These are phyloP conservation scores for Amiota minor DNA, from an alignment of 2,888 invertebrate species.

Conservation along the genomic window DNA sequence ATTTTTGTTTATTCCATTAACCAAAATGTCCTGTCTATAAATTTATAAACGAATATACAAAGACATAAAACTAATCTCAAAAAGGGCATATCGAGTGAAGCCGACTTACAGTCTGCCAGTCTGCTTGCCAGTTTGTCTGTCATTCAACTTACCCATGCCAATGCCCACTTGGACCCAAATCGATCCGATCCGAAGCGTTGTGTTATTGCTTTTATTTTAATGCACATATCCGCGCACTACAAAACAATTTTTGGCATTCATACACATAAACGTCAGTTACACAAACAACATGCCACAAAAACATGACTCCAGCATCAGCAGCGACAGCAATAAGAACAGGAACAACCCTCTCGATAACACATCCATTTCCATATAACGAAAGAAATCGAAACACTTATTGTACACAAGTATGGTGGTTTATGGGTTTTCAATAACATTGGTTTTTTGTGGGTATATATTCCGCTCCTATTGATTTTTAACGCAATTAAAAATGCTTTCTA, in stretches of 20 bases:
- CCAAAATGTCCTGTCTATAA: neutral
- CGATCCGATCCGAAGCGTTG: neutral
- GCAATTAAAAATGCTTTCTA: neutral
- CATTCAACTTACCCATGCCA: too few species aligned
- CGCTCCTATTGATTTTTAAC: conserved; percentile 25
- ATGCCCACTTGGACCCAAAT: too few species aligned
- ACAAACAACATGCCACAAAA: conserved; percentile 4
- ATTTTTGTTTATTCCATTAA: too few species aligned
- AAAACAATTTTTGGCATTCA: conserved; percentile 26
- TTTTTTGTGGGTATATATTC: neutral
- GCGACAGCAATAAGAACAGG: neutral
- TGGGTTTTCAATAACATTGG: conserved; percentile 32
- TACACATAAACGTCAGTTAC: too few species aligned
- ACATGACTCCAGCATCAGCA: neutral
- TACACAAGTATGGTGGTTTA: conserved; percentile 14
- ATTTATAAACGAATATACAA: neutral
- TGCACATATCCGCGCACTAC: conserved; percentile 24
- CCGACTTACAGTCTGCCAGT: conserved; percentile 6
- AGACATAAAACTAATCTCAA: neutral
- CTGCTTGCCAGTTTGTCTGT: conserved; percentile 14
- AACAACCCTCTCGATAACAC: conserved; percentile 9
- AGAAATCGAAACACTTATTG: neutral
- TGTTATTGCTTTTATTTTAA: conserved; percentile 21
- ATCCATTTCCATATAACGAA: neutral
- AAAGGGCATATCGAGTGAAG: conserved; percentile 2